Evolutionary conservation across 2,797 vertebrate species (phyloP).

Genomic region (Sphenopsis melanotis): DNA sequence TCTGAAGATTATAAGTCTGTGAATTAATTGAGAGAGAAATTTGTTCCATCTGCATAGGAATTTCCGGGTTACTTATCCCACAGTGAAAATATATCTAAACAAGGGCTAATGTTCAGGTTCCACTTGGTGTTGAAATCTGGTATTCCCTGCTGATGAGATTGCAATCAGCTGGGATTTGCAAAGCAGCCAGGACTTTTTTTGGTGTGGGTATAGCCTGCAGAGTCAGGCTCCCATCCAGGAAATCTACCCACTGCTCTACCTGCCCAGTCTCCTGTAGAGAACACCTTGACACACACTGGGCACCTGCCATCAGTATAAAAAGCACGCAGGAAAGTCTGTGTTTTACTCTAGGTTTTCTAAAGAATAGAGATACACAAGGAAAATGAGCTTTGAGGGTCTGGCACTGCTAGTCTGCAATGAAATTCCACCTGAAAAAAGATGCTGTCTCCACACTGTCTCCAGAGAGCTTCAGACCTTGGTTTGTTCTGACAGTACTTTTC

Average conservation of each 20-base stretch:
- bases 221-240: background rate
- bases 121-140: background rate
- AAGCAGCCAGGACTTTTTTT: background rate
- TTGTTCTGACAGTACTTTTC: slow-evolving; percentile 97
- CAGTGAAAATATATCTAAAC: background rate
- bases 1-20: background rate
- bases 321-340: background rate
- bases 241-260: background rate
- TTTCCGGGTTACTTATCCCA: background rate
- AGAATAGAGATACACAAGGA: background rate
- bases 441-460: slow-evolving; percentile 94
- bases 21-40: background rate
- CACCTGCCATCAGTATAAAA: background rate
- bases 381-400: background rate
- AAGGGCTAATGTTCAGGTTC: background rate
- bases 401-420: background rate
- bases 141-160: background rate
- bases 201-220: background rate
- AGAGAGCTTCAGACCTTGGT: slow-evolving; percentile 89
- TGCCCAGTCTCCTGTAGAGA: background rate
- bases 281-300: background rate
- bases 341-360: background rate
- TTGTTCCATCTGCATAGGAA: background rate
- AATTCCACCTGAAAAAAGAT: slow-evolving; percentile 89
- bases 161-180: background rate